Percentiles rank a stretch among this genome's conserved stretches.
These are phyloP conservation scores for Laupala kohalensis DNA, from an alignment of 1,140 invertebrate genomes.

Conservation along the genomic window DNA sequence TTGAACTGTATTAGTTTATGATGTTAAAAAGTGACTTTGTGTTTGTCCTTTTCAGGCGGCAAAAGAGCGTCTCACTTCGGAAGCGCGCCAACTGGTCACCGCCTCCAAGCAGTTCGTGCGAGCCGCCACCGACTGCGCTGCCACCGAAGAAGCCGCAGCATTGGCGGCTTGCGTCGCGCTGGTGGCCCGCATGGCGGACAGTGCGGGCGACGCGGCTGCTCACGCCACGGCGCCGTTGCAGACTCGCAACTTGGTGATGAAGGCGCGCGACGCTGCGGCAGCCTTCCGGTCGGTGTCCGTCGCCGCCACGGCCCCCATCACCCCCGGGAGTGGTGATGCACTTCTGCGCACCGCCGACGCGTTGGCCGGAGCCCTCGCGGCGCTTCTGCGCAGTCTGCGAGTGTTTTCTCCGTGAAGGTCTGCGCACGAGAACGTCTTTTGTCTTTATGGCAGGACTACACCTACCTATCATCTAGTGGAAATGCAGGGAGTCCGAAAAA, in stretches of 20 bases:
- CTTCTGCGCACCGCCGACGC: constrained; percentile 59
- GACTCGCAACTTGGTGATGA: constrained; percentile 62
- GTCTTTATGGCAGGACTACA: not conserved
- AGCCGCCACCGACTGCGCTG: constrained; percentile 24
- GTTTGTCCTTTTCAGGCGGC: constrained; percentile 55
- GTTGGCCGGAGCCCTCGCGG: constrained; percentile 65
- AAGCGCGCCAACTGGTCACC: constrained; percentile 66
- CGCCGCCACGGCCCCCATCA: constrained; percentile 45
- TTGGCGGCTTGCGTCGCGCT: constrained; percentile 55
- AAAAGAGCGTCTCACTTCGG: constrained; percentile 60
- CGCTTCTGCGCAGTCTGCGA: constrained; percentile 62
- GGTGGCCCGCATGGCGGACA: constrained; percentile 47
- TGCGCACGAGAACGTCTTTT: not conserved
- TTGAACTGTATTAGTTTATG: no score
- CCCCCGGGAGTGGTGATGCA: constrained; percentile 29
- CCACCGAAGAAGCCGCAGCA: constrained; percentile 43
- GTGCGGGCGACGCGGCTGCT: constrained; percentile 54
- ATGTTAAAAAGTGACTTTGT: no score
- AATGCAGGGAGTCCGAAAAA: not conserved
- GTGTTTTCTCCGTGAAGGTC: constrained; percentile 55
- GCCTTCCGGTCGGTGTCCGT: no score
- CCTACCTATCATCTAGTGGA: not conserved
- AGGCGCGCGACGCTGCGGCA: constrained; percentile 65
- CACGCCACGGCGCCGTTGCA: constrained; percentile 61
- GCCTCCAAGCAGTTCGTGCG: constrained; percentile 56